These are phyloP conservation scores for Platorchestia sp. DNA, from an alignment of 1,140 invertebrate species.

Conservation along the genomic window DNA sequence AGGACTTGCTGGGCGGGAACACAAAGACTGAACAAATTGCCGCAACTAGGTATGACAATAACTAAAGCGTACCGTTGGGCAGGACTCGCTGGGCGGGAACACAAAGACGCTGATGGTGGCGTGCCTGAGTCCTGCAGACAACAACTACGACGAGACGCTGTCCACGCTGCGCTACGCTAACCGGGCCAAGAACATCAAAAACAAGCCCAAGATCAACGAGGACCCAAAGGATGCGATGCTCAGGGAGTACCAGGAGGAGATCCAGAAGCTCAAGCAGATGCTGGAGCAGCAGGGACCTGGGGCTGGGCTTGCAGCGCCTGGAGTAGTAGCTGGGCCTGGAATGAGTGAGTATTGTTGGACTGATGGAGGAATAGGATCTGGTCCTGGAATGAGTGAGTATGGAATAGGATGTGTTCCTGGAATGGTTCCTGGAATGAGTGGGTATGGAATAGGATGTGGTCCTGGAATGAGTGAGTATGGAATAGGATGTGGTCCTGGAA, in stretches of 20 bases:
- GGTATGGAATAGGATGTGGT: too few species aligned
- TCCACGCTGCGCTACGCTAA: slow-evolving; percentile 91
- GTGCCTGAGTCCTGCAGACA: slow-evolving; percentile 89
- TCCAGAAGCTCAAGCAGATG: slow-evolving; percentile 78
- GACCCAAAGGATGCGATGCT: slow-evolving; percentile 93
- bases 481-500: too few species aligned
- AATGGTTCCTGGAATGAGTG: too few species aligned
- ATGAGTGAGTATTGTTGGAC: slow-evolving; percentile 71
- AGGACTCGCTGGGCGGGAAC: slow-evolving; percentile 94
- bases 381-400: too few species aligned
- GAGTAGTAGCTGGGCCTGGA: slow-evolving; percentile 71
- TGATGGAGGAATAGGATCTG: too few species aligned
- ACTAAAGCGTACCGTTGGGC: too few species aligned
- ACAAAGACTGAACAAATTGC: too few species aligned
- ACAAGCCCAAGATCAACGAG: slow-evolving; percentile 93
- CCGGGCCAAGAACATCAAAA: slow-evolving; percentile 93
- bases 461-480: too few species aligned
- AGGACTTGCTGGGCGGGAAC: too few species aligned
- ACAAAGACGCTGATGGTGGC: slow-evolving; percentile 96
- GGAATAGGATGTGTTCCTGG: too few species aligned
- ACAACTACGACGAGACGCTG: slow-evolving; percentile 92
- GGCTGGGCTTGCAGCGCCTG: slow-evolving; percentile 59
- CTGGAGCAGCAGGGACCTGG: slow-evolving; percentile 56
- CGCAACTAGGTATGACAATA: too few species aligned
- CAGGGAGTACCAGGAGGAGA: slow-evolving; percentile 89